Base-by-base conservation (phyloP, 2,113 vertebrate species). In the Gopherus flavomarginatus region DNA sequence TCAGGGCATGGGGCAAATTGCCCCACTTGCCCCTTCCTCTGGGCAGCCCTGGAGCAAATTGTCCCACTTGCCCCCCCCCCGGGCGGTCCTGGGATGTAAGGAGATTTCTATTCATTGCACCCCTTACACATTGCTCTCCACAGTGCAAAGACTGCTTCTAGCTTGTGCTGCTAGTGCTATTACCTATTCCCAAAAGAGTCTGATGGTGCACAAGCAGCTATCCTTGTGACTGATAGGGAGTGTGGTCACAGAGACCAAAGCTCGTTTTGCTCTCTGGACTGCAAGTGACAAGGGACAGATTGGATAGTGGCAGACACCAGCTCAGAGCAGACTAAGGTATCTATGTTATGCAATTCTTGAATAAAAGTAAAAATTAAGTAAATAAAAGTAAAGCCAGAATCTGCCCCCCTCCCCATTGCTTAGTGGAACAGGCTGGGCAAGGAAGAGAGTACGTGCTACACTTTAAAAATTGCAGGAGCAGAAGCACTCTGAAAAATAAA, bases 81-180 rank as follows among this genome's bases (percentile, higher is more conserved):
- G 2, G 8, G 47, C 47, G 2, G 8, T 8, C 47, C 47, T 49
- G 47, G 42, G 38, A 7, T 49, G 3, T 69, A 62, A 80, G 24
- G 31, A n/a, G 21, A 57, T 14, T 7, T 83, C 78, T 91, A 54
- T 92, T 21, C 12, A 78, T 78, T 78, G 24, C 12, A 78, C 12
- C 75, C 11, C 24, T 47, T 11, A 47, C 42, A 47, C 12, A 13
- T 47, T 78, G 11, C 75, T 47, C 24, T 47, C 38, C 38, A 78
- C 22, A 29, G 24, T 44, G 42, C 38, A 42, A 11, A 44, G 42
- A 38, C 11, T 47, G 44, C n/a, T 84, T 4, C 24, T 85, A 38
- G 22, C 9, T 0, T 0, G 1, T 65, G 53, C 47, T 80, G 84
- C 13, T 0, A 0, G 19, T 10, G 53, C 22, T 79, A 86, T n/a